Evolutionary conservation across 2,888 invertebrate species (phyloP), one percentile per base, ranked within the genome.

Genomic region (Pristionchus japonicus): DNA sequence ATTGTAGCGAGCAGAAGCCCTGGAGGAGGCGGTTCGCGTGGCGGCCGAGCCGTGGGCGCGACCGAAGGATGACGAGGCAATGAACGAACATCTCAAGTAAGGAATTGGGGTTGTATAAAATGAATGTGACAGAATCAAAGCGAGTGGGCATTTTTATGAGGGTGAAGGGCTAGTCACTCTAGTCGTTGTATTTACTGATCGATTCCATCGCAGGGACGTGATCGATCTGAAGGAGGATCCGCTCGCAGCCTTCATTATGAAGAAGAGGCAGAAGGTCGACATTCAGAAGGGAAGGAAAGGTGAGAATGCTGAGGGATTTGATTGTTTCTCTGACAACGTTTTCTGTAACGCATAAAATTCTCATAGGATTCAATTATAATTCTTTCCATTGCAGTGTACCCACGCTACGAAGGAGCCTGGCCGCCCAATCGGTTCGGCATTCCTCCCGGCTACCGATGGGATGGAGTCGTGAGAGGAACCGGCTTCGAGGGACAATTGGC

Each of bases 361-460:
- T n/a, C n/a, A n/a, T n/a, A n/a, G n/a, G n/a, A n/a, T n/a, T n/a
- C n/a, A n/a, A n/a, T n/a, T n/a, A n/a, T 31, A 43, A 31, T 0
- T 7, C 7, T 40, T 2, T 20, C 34, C 31, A 2, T 34, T 88
- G 49, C 90, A 95, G 95, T 95, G 43, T 94, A 94, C 87, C 96
- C 95, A 7, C 92, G 92, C 15, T 99, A 98, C 95, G 96, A 96
- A 93, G 98, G 98, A 0, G 93, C 94, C 31, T 97, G 96, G 67
- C 94, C 95, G 88, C 98, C 98, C 23, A 99, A 99, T 95, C 96
- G 99, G 1, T 99, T 97, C 95, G 96, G 96, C 89, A 97, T 99
- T 87, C 95, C 96, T 15, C 99, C 99, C 0, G 99, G 99, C 0
- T 97, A 97, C 95, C 96, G 98, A 23, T 99, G 99, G 99, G 99